Base-by-base conservation (phyloP, 2,797 vertebrate genomes). In the Bradypus variegatus region DNA sequence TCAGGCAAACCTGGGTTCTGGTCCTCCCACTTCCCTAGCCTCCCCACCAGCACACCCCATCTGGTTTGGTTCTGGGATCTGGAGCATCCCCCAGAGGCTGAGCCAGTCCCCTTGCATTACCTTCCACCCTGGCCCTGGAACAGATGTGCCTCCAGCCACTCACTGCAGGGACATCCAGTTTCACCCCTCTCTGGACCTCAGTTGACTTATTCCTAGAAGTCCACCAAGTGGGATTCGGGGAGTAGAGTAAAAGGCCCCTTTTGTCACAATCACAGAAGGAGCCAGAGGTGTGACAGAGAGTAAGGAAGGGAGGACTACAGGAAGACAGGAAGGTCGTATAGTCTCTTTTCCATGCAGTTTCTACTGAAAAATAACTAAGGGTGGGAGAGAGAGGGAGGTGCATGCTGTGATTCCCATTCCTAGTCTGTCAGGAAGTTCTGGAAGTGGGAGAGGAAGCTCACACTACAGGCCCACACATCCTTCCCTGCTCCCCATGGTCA, bases 141-240 rank as follows among this genome's bases (percentile, higher is more conserved):
- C 19, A 15, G 31, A 6, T 0, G 3, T 1, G 36, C 45, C n/a
- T 65, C 79, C 1, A 4, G 38, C 16, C 27, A 14, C 48, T 12
- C 12, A 1, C 62, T 48, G 41, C 31, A 29, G 31, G 60, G 78
- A 55, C 36, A 38, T 10, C 70, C 33, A 15, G 38, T 2, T 62
- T 73, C 14, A 6, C 2, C 53, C 18, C 9, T 60, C 18, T 55
- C 75, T 13, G 12, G 38, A 19, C 64, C 45, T 60, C 53, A 27
- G 31, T 0, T 10, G 50, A 70, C 58, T 91, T 65, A 3, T 64
- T 83, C 38, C 93, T 65, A 33, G 75, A 83, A 80, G 77, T 33
- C 31, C 48, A 50, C 50, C 5, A 33, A 33, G 45, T 77, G 73
- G 75, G 45, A 50, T 36, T 36, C 29, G 5, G 33, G 50, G 19